Percentiles rank a stretch among this genome's conserved stretches.
Evolutionary conservation across 2,113 vertebrate genomes (phyloP).

Genomic region (Dasyurus viverrinus): DNA sequence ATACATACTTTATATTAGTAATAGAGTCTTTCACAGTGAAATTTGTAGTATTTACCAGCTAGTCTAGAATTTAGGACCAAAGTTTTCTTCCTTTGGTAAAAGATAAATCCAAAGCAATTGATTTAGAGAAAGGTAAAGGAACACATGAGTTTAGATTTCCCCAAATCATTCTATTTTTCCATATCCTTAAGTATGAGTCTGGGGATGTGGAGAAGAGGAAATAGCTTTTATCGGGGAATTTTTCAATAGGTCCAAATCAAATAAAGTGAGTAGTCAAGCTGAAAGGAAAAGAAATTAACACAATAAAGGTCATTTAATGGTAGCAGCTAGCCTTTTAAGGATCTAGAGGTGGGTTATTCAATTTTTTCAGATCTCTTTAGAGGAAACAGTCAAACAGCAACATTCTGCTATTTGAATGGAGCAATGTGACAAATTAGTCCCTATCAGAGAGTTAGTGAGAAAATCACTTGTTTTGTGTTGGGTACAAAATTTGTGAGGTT

Average conservation of each 20-base stretch:
- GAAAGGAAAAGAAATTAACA: background rate
- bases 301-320: background rate
- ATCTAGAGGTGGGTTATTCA: background rate
- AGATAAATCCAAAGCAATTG: background rate
- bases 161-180: background rate
- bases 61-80: background rate
- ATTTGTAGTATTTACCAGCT: background rate
- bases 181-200: background rate
- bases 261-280: background rate
- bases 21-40: background rate
- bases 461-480: background rate
- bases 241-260: background rate
- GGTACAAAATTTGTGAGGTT: background rate
- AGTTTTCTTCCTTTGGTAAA: background rate
- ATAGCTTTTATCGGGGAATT: background rate
- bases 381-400: background rate
- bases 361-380: background rate
- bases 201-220: background rate
- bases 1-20: background rate
- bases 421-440: background rate
- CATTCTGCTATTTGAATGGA: background rate
- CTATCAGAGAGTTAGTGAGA: background rate
- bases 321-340: background rate
- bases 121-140: background rate
- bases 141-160: background rate